Base-by-base conservation (phyloP, 2,888 invertebrate genomes). In the Sarcophaga carnaria region DNA sequence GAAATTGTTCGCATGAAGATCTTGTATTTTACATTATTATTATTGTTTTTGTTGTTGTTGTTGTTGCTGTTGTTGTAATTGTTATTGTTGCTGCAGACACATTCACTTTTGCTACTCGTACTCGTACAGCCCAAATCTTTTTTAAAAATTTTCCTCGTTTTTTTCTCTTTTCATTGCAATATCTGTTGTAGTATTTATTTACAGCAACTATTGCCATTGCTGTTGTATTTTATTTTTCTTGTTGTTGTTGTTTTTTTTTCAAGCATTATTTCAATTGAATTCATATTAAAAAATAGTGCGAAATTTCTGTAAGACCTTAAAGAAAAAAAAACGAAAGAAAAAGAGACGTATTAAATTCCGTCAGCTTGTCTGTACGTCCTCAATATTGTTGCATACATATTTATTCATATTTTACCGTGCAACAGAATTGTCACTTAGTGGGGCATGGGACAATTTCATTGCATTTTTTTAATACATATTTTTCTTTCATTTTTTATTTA, bases 1-100 rank as follows among this genome's bases (percentile, higher is more conserved):
- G 92, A 92, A 92, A 92, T 92, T 92, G 92, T 91, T 91, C 91
- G 90, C 91, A 90, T 91, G 91, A 90, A 91, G 90, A 90, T 85
- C 78, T 80, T 87, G n/a, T 75, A 27, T 75, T 47, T 66, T 49
- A 22, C 54, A 54, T 54, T 54, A 54, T 63, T 49, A n/a, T 59
- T 64, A 49, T 27, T 45, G 12, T 49, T 49, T 22, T 14, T 37
- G 2, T 62, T 45, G 17, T 54, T 63, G 54, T n/a, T 54, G 69
- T 22, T 66, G 12, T 49, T 49, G 49, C 1, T 49, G 49, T 14
- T 49, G 0, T 2, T 37, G 2, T 74, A 20, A 62, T 62, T 45
- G 17, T 54, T 63, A 59, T 25, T 54, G 69, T n/a, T 66, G 60
- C 27, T 37, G 27, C 80, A 62, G 25, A 22, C 71, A 80, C 37